Evolutionary conservation across 2,888 invertebrate species (phyloP).

Genomic region (Cosmopolites sordidus): DNA sequence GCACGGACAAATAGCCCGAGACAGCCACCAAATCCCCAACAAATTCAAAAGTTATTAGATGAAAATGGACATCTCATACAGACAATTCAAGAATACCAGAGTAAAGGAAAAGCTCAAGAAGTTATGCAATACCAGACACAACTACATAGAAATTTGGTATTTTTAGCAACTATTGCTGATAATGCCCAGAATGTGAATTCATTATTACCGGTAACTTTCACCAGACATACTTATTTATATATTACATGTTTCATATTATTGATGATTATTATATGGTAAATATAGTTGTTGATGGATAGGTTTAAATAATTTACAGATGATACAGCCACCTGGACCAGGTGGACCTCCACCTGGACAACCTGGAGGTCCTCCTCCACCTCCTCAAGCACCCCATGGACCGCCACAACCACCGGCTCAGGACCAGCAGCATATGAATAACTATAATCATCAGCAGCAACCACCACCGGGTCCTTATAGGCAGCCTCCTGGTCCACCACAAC

Average conservation of each 20-base stretch:
- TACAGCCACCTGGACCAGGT: slow-evolving; percentile 36
- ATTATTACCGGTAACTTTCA: slow-evolving; percentile 73
- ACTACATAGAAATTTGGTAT: slow-evolving; percentile 91
- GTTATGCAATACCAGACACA: slow-evolving; percentile 92
- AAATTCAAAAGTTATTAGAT: slow-evolving; percentile 93
- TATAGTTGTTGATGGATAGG: neutral
- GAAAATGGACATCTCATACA: slow-evolving; percentile 96
- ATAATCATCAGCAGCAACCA: slow-evolving; percentile 47
- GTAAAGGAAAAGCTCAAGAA: slow-evolving; percentile 89
- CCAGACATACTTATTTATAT: neutral
- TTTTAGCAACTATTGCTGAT: slow-evolving; percentile 95
- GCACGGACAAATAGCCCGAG: slow-evolving; percentile 68
- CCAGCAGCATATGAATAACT: slow-evolving; percentile 48
- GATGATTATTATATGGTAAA: too few species aligned
- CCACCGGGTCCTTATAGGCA: slow-evolving; percentile 38
- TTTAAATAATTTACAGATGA: slow-evolving; percentile 14
- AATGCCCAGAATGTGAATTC: slow-evolving; percentile 89
- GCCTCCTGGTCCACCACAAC: slow-evolving; percentile 49
- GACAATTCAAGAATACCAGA: slow-evolving; percentile 94
- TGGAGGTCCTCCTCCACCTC: slow-evolving; percentile 42
- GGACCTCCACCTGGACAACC: slow-evolving; percentile 38
- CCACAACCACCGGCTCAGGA: slow-evolving; percentile 37
- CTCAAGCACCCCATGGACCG: slow-evolving; percentile 38
- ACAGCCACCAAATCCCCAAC: slow-evolving; percentile 73
- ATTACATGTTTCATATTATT: too few species aligned